Evolutionary conservation across 1,140 invertebrate species (phyloP), one percentile per base, ranked within the genome.

Genomic region (Medauroidea extradentata): DNA sequence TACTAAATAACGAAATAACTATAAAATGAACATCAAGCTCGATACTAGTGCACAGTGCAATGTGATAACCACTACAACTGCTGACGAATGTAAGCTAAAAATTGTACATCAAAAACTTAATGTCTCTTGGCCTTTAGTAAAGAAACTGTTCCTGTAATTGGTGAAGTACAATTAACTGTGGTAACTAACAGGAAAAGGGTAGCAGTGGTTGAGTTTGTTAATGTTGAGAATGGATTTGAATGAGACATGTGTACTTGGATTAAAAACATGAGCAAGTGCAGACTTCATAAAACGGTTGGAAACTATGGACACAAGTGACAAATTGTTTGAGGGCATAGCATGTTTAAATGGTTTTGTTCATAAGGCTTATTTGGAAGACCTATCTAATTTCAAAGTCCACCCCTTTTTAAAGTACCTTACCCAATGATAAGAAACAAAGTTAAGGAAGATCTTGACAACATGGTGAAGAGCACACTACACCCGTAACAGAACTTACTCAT

Each of bases 281-380:
- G 43, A 23, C 3, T 46, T 46, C 43, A 46, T 46, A 3, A 46
- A 46, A 46, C 3, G 43, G 14, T 9, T 46, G 5, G 21, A 46
- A 3, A 46, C 43, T 5, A 9, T 46, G 3, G 16, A 46, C 16
- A 46, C 16, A 14, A 5, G 14, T 19, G 16, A 46, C n/a, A 9
- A 5, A n/a, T 16, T 44, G 21, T 24, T 54, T 29, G 21, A 18
- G 38, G 46, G 21, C 14, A 58, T 58, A 34, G 56, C 34, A 5
- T 58, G 56, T 58, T 29, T 58, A 50, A 58, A 58, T 34, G 21
- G 34, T 23, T 58, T 58, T 53, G 29, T 19, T 2, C 43, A 58
- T 38, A 39, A 58, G 7, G 43, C 43, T 8, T 29, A 58, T 19
- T 21, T 58, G 21, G 43, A 42, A 9, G 56, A 58, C 4, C 48